phyloP scores from a whole-genome alignment of 2,113 vertebrate genomes.

The Saimiri boliviensis region DNA sequence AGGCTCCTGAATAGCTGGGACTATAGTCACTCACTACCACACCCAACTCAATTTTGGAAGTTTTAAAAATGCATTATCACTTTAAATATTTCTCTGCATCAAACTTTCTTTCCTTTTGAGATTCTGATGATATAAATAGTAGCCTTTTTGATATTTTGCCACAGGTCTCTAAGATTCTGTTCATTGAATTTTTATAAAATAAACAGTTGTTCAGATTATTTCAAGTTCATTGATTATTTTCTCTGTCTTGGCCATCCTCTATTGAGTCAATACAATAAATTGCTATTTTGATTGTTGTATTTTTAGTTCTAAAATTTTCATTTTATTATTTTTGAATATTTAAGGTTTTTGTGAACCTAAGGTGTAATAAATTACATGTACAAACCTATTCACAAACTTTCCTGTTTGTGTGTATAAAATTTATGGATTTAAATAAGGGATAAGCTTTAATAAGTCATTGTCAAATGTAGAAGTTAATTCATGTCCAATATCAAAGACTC shows the following conservation, averaged over 20 bases:
- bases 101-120: background rate
- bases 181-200: background rate
- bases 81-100: background rate
- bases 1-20: background rate
- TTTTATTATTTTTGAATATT: background rate
- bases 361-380: background rate
- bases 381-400: background rate
- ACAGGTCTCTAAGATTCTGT: background rate
- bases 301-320: constrained; percentile 5
- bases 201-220: background rate
- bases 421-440: background rate
- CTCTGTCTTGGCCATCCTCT: background rate
- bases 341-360: background rate
- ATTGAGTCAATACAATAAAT: background rate
- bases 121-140: background rate
- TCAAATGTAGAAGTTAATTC: background rate
- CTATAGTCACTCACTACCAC: background rate
- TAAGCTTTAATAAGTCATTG: background rate
- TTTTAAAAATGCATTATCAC: background rate
- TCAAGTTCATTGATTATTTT: background rate
- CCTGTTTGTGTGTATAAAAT: background rate
- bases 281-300: background rate
- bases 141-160: background rate
- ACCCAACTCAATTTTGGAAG: background rate
- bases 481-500: background rate